Evolutionary conservation across 1,140 invertebrate species (phyloP).

Genomic region (Plutomurus gul): DNA sequence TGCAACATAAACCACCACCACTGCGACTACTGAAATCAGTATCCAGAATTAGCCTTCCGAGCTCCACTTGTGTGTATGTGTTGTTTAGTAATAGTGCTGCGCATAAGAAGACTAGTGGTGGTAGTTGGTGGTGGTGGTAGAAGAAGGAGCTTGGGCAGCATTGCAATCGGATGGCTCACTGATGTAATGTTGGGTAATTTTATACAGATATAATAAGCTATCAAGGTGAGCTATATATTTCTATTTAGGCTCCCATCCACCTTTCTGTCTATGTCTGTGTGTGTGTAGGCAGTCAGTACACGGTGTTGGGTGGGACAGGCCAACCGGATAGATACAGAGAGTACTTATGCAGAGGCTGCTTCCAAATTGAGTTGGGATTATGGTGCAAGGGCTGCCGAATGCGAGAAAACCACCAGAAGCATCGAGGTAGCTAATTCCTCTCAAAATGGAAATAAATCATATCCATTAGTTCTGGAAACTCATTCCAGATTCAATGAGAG

Average conservation of each 20-base stretch:
- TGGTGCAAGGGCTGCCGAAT: neutral
- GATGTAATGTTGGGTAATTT: neutral
- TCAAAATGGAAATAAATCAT: conserved; percentile 51
- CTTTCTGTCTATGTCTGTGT: no score
- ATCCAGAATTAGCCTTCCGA: no score
- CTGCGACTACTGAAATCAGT: no score
- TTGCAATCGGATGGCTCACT: no score
- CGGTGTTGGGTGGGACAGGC: neutral
- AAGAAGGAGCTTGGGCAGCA: no score
- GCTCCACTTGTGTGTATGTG: no score
- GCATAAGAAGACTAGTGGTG: no score
- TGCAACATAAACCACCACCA: no score
- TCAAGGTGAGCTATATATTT: conserved; percentile 2
- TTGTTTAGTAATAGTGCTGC: no score
- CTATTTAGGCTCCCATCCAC: no score
- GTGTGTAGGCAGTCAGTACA: no score
- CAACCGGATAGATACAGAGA: neutral
- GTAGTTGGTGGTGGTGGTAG: no score
- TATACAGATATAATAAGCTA: conserved; percentile 13
- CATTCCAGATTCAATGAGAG: conserved; percentile 48
- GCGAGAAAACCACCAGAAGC: neutral
- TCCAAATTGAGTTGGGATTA: conserved; percentile 18
- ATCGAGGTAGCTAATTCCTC: conserved; percentile 45
- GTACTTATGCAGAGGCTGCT: neutral
- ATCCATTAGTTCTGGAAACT: conserved; percentile 49